Evolutionary conservation across 1,140 invertebrate genomes (phyloP), one percentile per base, ranked within the genome.

Genomic region (Neodiprion virginianus): DNA sequence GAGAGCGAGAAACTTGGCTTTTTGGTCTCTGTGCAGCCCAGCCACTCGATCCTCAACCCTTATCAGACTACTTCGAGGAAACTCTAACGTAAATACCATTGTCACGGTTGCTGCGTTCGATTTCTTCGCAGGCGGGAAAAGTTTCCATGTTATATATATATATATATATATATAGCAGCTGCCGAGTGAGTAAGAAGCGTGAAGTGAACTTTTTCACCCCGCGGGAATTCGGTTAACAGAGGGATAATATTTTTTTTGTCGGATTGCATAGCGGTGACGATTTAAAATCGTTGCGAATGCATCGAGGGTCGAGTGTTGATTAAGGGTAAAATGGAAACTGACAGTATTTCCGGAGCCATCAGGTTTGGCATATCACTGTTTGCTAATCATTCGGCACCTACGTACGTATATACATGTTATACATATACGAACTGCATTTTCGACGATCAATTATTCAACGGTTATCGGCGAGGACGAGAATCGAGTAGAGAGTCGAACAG

Each of bases 11-110:
- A 40, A 40, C 28, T 40, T 40, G 28, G 2, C 28, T 40, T 40
- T 40, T 40, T 40, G 28, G 28, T 40, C 28, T 40, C 28, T 2
- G 28, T 40, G 28, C 28, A 40, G 28, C 53, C 53, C 0, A 61
- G 53, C 53, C 53, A 61, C 5, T 61, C 53, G 28, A 40, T 40
- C 5, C 28, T 40, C 8, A 17, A 61, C 53, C 53, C 53, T 61
- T 61, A 61, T 61, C 53, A 17, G n/a, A 8, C 53, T 17, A 7
- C 53, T 61, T 17, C n/a, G 53, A 61, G 53, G n/a, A 61, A 61
- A 61, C n/a, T 61, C 11, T 61, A 14, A 61, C 53, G 53, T 61
- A 61, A 61, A 61, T 61, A 61, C 53, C 53, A 61, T 61, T 61
- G 53, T 61, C 53, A 61, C 53, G 53, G 53, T 40, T 61, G 53